Evolutionary conservation across 2,797 vertebrate genomes (phyloP).

Genomic region (Macropus fuliginosus): DNA sequence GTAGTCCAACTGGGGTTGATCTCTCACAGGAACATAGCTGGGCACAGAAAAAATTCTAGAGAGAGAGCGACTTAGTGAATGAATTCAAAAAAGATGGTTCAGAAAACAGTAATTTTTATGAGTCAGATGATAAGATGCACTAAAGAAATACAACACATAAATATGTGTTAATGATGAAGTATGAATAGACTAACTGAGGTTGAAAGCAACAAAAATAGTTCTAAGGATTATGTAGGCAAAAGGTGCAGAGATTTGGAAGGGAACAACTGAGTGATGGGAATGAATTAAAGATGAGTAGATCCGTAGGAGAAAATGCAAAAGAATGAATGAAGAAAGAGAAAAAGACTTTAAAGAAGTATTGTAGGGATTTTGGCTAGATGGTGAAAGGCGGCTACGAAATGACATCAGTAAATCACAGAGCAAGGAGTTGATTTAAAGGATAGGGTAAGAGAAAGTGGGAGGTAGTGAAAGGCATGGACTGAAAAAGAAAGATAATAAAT

Average conservation of each 20-base stretch:
- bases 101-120: conserved; percentile 51
- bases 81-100: conserved; percentile 2
- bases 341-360: conserved; percentile 32
- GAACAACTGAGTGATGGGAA: conserved; percentile 47
- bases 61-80: background rate
- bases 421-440: conserved; percentile 71
- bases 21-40: background rate
- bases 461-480: conserved; percentile 45
- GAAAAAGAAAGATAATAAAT: conserved; percentile 74
- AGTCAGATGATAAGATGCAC: background rate
- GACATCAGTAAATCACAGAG: conserved; percentile 64
- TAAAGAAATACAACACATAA: conserved; percentile 6
- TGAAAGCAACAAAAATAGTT: background rate
- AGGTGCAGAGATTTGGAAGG: conserved; percentile 27
- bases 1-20: conserved; percentile 36
- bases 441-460: background rate
- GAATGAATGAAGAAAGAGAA: conserved; percentile 47
- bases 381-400: conserved; percentile 52
- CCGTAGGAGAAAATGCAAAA: conserved; percentile 33
- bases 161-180: conserved; percentile 58
- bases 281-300: conserved; percentile 65
- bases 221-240: conserved; percentile 60
- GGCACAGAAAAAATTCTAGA: background rate
- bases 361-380: conserved; percentile 45
- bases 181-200: background rate